Evolutionary conservation across 1,140 invertebrate genomes (phyloP), one percentile per base, ranked within the genome.

Genomic region (Marisa cornuarietis): DNA sequence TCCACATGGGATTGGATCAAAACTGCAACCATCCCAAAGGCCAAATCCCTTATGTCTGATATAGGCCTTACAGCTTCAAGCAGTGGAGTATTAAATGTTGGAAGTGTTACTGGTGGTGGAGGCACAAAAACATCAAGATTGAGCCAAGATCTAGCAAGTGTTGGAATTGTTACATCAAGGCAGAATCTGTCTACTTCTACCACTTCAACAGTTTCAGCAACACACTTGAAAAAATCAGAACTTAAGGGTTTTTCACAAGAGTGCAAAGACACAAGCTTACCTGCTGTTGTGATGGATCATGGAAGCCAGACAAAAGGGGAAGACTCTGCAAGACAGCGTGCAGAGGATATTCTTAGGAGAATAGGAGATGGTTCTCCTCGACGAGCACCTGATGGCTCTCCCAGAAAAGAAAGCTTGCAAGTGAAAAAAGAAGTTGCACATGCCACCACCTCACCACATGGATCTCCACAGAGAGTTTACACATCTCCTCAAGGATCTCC

Each of bases 21-120:
- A 42, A 77, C 54, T 49, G 61, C 80, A 24, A 78, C 76, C 24
- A 58, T 81, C 26, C 80, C 80, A 11, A 81, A 76, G 62, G 76
- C 80, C 4, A 66, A 72, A 20, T 71, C 76, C 9, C 22, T 76
- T 14, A 72, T 78, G 76, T 75, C 80, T 3, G 69, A 77, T 63
- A 77, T 81, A 66, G 73, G 76, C 6, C 58, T 77, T 26, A 68
- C 68, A 51, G 18, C 24, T n/a, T 77, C 76, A 18, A 54, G 42
- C 13, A 72, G 71, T 31, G 71, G 49, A 14, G 9, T 49, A 52
- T 22, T 6, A 11, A 22, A n/a, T n/a, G 51, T 16, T 11, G 20
- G 31, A n/a, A 62, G 54, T 22, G 26, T 52, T 16, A 61, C 54
- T 13, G 65, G 65, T 68, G 65, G 22, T 13, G n/a, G 65, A 31